These are phyloP conservation scores for Lerema accius DNA, from an alignment of 1,140 invertebrate species.

Conservation along the genomic window DNA sequence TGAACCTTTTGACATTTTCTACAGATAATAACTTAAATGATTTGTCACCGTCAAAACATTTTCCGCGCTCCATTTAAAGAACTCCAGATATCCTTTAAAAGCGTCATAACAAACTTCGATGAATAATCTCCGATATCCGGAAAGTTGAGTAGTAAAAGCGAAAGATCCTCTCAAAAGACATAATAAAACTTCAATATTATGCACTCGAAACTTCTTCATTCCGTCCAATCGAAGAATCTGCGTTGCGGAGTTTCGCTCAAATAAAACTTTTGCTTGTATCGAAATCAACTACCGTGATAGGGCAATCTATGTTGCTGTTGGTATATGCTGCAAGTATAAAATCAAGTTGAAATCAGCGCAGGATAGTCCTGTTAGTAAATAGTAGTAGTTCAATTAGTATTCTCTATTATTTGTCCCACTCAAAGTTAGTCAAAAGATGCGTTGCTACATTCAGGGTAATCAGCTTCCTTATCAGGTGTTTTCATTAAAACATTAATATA, in stretches of 20 bases:
- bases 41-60: background rate
- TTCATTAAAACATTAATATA: too few species aligned
- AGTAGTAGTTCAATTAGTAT: too few species aligned
- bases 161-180: slow-evolving; percentile 25
- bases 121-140: slow-evolving; percentile 15
- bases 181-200: slow-evolving; percentile 44
- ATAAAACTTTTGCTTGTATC: slow-evolving; percentile 40
- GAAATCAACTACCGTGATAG: slow-evolving; percentile 18
- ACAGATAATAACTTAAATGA: background rate
- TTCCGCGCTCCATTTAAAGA: background rate
- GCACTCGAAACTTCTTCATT: slow-evolving; percentile 41
- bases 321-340: too few species aligned
- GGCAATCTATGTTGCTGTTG: background rate
- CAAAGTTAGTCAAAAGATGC: too few species aligned
- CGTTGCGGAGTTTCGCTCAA: slow-evolving; percentile 34
- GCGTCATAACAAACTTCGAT: slow-evolving; percentile 12
- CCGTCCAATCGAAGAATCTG: slow-evolving; percentile 34
- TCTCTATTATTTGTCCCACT: too few species aligned
- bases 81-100: background rate
- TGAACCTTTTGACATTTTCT: background rate
- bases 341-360: too few species aligned
- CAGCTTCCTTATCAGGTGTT: too few species aligned
- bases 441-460: too few species aligned
- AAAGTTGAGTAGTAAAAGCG: slow-evolving; percentile 13
- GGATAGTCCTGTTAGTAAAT: too few species aligned